Conservation (phyloP, 2,113 vertebrate genomes). For the Tursiops truncatus region DNA sequence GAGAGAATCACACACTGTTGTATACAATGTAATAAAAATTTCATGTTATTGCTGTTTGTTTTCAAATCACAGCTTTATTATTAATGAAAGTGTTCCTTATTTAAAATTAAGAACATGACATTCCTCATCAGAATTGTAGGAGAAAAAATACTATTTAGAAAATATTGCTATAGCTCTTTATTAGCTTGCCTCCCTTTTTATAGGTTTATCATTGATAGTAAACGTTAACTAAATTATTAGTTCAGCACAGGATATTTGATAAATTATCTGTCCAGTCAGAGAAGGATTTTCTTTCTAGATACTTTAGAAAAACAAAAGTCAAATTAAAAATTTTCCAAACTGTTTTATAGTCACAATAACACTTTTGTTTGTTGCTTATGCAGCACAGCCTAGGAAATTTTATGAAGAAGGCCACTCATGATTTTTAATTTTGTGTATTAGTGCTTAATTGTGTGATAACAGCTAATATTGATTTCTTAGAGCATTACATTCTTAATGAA, state of each 20-base stretch:
- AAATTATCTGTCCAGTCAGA: slow-evolving; percentile 27
- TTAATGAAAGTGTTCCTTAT: slow-evolving; percentile 58
- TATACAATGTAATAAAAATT: slow-evolving; percentile 57
- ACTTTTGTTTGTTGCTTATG: slow-evolving; percentile 38
- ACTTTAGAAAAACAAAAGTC: slow-evolving; percentile 36
- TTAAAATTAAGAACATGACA: slow-evolving; percentile 62
- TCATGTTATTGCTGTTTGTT: slow-evolving; percentile 60
- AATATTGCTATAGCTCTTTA: slow-evolving; percentile 29
- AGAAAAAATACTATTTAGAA: slow-evolving; percentile 55
- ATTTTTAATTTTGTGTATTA: slow-evolving; percentile 15
- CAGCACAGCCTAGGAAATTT: neutral
- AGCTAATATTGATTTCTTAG: slow-evolving; percentile 46
- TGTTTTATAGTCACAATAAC: neutral
- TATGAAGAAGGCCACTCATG: neutral
- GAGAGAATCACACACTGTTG: slow-evolving; percentile 27
- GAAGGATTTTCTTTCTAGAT: slow-evolving; percentile 42
- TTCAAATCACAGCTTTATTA: slow-evolving; percentile 68
- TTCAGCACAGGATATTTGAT: slow-evolving; percentile 46
- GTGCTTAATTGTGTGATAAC: slow-evolving; percentile 29
- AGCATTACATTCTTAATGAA: slow-evolving; percentile 42
- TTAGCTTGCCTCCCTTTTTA: slow-evolving; percentile 54
- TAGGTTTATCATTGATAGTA: slow-evolving; percentile 41
- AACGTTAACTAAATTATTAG: slow-evolving; percentile 50
- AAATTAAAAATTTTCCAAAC: neutral
- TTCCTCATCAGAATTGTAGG: slow-evolving; percentile 51